phyloP scores from a whole-genome alignment of 92 coral and sea anemone genomes.

The Muricea muricata region DNA sequence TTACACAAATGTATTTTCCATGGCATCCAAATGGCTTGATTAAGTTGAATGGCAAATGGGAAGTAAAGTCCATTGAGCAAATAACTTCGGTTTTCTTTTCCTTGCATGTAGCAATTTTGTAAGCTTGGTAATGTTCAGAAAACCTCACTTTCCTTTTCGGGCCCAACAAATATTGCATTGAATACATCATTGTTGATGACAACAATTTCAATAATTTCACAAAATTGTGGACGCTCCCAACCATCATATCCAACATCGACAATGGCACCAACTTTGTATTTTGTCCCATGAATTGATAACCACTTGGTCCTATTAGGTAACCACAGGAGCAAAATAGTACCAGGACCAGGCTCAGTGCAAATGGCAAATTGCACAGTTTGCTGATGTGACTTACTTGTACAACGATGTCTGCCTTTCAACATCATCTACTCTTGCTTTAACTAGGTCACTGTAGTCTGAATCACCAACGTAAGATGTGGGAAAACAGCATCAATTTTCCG shows the following conservation, averaged over 20 bases:
- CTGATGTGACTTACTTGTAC: too few species aligned
- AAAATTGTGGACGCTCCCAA: conserved; percentile 62
- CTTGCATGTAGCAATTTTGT: conserved; percentile 57
- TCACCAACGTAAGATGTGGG: too few species aligned
- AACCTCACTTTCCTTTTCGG: conserved; percentile 49
- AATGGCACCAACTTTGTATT: conserved; percentile 24
- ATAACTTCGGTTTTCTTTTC: conserved; percentile 41
- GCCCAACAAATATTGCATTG: conserved; percentile 57
- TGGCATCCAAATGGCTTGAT: conserved; percentile 59
- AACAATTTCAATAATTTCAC: conserved; percentile 58
- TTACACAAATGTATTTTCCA: conserved; percentile 49
- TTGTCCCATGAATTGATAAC: neutral
- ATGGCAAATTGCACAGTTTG: too few species aligned
- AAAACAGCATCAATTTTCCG: too few species aligned
- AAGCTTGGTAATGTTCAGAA: conserved; percentile 67
- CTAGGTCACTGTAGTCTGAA: too few species aligned
- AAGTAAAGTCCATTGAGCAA: conserved; percentile 58
- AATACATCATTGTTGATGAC: conserved; percentile 45
- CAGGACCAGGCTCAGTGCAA: too few species aligned
- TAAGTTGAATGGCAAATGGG: conserved; percentile 62
- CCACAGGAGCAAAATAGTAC: too few species aligned
- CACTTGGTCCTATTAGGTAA: neutral
- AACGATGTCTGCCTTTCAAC: too few species aligned
- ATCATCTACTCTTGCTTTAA: too few species aligned
- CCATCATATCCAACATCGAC: conserved; percentile 65